phyloP scores from a whole-genome alignment of 2,888 invertebrate genomes.

The Mesorhabditis spiculigera region DNA sequence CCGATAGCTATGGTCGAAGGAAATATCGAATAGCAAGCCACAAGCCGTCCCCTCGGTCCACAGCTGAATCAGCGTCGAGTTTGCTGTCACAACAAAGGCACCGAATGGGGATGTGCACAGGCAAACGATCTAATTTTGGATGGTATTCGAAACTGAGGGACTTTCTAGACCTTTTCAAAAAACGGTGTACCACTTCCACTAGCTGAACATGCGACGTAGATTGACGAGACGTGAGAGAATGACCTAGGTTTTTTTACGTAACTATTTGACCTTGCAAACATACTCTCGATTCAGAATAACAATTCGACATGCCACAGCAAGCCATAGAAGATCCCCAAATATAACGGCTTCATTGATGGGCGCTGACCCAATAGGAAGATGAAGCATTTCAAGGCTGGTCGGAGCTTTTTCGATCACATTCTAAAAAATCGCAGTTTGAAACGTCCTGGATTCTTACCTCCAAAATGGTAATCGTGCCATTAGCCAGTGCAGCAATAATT shows the following conservation, averaged over 20 bases:
- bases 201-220: conserved; percentile 63
- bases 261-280: conserved; percentile 14
- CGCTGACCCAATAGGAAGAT: conserved; percentile 63
- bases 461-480: conserved; percentile 64
- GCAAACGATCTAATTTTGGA: conserved; percentile 44
- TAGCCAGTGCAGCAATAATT: conserved; percentile 63
- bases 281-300: conserved; percentile 62
- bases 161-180: conserved; percentile 60
- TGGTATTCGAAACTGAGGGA: conserved; percentile 12
- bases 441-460: conserved; percentile 56
- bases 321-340: conserved; percentile 60
- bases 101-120: conserved; percentile 60
- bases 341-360: conserved; percentile 61
- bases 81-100: conserved; percentile 63
- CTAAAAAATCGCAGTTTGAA: conserved; percentile 14
- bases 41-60: conserved; percentile 63
- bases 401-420: conserved; percentile 52
- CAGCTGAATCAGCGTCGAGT: conserved; percentile 64
- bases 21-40: conserved; percentile 63
- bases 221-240: conserved; percentile 39
- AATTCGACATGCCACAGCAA: conserved; percentile 63
- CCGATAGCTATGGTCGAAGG: conserved; percentile 56
- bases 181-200: conserved; percentile 42
- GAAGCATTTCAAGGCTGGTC: conserved; percentile 60
- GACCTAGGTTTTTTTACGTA: conserved; percentile 23